Evolutionary conservation across 1,140 invertebrate genomes (phyloP), one percentile per base, ranked within the genome.

Genomic region (Brachionus rubens): DNA sequence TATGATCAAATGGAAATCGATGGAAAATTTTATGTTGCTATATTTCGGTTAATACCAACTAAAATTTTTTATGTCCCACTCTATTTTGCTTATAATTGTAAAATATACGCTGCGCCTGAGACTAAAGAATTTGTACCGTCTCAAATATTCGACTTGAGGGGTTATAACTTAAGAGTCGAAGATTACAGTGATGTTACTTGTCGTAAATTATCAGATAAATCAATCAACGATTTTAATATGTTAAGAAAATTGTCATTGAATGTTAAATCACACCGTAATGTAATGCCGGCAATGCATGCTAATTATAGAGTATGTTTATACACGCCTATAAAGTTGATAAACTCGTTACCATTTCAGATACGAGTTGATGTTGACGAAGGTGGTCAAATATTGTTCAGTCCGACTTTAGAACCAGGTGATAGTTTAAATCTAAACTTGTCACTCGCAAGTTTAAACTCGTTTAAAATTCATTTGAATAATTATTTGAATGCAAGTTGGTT

Each of bases 221-320:
- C 2, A n/a, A 12, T 21, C 3, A 19, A 54, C 24, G 47, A 72
- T 26, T 72, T 72, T 50, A 40, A 72, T 24, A 12, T 72, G 14
- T 36, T 72, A 12, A 48, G 46, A 41, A 48, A 72, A 24, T 24
- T 50, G 30, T 48, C 28, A 16, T 21, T 72, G 33, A 72, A 72
- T 41, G 68, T 72, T 30, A 40, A 19, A 50, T 50, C 43, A 14
- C 68, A 72, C 50, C 43, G 46, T 26, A 72, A 72, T 41, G 68
- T 72, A 16, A 72, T 72, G 68, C 68, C 68, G 24, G 46, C 68
- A 10, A 72, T 72, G 68, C 68, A 72, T 54, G 68, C 68, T 33
- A 72, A 72, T 26, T 72, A 72, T 28, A 48, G 21, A 33, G 46
- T 72, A 7, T 40, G 24, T n/a, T 30, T 72, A 26, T 72, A 50